Conservation (phyloP, 2,888 invertebrate genomes). For the Euplagia quadripunctaria region DNA sequence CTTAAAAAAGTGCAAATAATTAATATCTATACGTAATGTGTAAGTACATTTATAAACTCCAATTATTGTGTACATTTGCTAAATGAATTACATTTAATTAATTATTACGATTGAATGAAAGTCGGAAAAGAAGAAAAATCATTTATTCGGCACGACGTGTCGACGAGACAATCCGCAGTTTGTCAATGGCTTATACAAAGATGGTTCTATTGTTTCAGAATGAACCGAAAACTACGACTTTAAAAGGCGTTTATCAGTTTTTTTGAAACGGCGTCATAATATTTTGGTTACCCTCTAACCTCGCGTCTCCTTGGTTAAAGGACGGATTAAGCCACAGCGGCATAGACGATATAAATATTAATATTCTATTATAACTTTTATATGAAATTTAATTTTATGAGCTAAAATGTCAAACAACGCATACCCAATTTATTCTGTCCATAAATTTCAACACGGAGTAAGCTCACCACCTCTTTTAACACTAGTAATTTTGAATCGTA, state of each 20-base stretch:
- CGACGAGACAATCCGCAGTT: no score
- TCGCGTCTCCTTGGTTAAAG: constrained; percentile 7
- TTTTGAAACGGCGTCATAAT: not conserved
- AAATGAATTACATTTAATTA: not conserved
- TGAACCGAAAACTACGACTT: not conserved
- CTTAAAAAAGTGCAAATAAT: no score
- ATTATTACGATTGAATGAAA: no score
- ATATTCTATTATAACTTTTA: constrained; percentile 1
- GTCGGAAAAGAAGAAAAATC: no score
- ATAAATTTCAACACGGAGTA: constrained; percentile 52
- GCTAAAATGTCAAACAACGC: constrained; percentile 44
- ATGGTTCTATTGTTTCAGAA: no score
- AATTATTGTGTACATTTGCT: no score
- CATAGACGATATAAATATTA: constrained; percentile 23
- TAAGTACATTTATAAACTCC: not conserved
- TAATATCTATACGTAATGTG: no score
- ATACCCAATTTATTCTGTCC: constrained; percentile 52
- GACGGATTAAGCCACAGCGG: constrained; percentile 21
- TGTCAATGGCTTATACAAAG: not conserved
- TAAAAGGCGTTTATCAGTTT: not conserved
- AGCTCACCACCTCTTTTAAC: constrained; percentile 45
- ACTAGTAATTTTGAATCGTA: constrained; percentile 27
- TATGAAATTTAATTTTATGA: constrained; percentile 50
- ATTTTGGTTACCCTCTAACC: not conserved
- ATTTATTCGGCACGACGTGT: no score